These are phyloP conservation scores for Rhabdornis inornatus DNA, from an alignment of 2,113 vertebrate species.

Conservation along the genomic window DNA sequence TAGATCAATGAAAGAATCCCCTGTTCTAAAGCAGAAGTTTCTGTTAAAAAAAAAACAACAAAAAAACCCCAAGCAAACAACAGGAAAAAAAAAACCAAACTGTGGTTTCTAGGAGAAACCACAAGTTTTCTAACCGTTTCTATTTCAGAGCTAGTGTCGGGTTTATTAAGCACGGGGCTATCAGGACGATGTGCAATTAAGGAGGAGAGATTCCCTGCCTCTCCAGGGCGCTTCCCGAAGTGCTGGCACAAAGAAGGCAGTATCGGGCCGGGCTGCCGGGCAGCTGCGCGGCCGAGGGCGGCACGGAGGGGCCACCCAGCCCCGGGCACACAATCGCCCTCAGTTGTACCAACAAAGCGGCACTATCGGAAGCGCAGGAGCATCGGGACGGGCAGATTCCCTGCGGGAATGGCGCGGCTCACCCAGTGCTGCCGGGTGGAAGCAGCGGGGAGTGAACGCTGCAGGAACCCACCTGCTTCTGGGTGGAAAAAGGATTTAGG, in stretches of 20 bases:
- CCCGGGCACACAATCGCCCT: not conserved
- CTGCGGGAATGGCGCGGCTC: rapidly evolving
- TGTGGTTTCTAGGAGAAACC: constrained; percentile 36
- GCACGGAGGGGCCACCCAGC: not conserved
- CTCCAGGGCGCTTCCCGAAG: rapidly evolving
- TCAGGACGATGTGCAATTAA: rapidly evolving
- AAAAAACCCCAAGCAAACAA: not conserved
- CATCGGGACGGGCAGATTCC: not conserved
- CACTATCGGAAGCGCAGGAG: not conserved
- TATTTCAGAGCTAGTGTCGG: not conserved
- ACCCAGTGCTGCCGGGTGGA: rapidly evolving
- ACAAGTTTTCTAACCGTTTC: constrained; percentile 18
- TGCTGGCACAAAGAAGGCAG: not conserved
- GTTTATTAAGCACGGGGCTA: not conserved
- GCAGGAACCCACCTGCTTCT: not conserved
- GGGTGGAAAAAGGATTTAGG: rapidly evolving
- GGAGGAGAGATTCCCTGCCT: not conserved
- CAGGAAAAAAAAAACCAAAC: not conserved
- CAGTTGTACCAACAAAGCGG: not conserved
- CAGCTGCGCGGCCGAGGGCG: not conserved
- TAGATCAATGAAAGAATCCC: not conserved
- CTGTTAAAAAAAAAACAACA: not conserved
- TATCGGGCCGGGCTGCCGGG: not conserved
- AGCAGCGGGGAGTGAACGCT: not conserved
- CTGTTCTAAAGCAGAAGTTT: constrained; percentile 39